Percentiles rank a stretch among this genome's conserved stretches.
Evolutionary conservation across 2,888 invertebrate genomes (phyloP).

Genomic region (Crematogaster levior): DNA sequence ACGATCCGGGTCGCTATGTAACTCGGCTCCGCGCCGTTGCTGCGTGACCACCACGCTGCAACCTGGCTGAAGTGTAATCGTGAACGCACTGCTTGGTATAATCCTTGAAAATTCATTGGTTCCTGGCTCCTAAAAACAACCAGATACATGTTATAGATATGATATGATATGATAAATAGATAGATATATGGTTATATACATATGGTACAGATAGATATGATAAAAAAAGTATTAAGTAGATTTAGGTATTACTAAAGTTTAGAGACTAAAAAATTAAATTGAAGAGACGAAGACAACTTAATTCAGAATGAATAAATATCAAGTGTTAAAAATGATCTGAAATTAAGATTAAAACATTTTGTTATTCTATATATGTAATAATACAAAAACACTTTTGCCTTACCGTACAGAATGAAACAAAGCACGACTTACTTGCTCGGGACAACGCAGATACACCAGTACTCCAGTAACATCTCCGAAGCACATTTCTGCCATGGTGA

Average conservation of each 20-base stretch:
- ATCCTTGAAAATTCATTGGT: conserved; percentile 88
- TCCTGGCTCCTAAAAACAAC: conserved; percentile 77
- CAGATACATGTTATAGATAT: too few relatives aligned
- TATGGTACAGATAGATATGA: too few relatives aligned
- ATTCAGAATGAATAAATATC: not conserved
- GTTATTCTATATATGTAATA: not conserved
- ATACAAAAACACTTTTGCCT: not conserved
- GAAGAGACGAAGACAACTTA: conserved; percentile 1
- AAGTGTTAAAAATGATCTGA: not conserved
- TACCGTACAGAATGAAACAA: not conserved
- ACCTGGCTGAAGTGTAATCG: conserved; percentile 99
- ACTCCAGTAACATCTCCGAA: conserved; percentile 90
- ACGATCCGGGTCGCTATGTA: conserved; percentile 85
- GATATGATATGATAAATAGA: too few relatives aligned
- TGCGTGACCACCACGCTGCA: conserved; percentile 93
- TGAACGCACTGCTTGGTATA: conserved; percentile 97
- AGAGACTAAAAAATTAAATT: not conserved
- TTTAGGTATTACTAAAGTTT: not conserved
- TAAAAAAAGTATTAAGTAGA: not conserved
- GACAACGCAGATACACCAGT: conserved; percentile 92
- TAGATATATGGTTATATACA: too few relatives aligned
- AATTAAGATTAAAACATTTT: not conserved
- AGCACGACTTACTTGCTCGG: conserved; percentile 87
- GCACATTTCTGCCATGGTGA: conserved; percentile 82
- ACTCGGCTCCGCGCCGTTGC: conserved; percentile 83